phyloP scores from a whole-genome alignment of 2,888 invertebrate species.

The Erebia palarica region DNA sequence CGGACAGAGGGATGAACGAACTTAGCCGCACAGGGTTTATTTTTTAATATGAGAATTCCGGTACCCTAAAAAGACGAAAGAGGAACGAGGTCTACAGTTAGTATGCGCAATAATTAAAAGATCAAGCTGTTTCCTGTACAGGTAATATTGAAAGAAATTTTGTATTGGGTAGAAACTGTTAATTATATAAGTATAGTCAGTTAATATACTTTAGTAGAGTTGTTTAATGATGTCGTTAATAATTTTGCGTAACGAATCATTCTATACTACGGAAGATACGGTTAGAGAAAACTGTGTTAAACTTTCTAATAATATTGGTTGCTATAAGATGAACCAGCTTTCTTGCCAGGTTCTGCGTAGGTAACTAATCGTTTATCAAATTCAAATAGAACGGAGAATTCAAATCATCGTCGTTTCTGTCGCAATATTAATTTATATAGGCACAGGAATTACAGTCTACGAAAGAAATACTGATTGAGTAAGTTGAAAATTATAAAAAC shows the following conservation, averaged over 20 bases:
- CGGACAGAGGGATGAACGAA: too few relatives aligned
- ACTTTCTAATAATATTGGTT: conserved; percentile 5
- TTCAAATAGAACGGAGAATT: background rate
- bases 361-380: background rate
- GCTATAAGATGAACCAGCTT: background rate
- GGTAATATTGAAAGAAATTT: background rate
- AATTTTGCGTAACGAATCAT: conserved; percentile 7
- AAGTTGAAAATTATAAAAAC: background rate
- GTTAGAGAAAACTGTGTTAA: background rate
- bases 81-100: background rate
- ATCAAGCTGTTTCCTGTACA: background rate
- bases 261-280: background rate
- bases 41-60: background rate
- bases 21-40: too few relatives aligned
- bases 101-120: background rate
- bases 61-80: background rate
- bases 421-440: background rate
- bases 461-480: background rate
- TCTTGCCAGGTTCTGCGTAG: background rate
- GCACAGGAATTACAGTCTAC: background rate
- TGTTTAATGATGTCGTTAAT: background rate
- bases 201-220: too few relatives aligned
- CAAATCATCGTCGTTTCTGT: background rate
- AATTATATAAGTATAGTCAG: too few relatives aligned
- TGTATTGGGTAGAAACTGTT: background rate